These are phyloP conservation scores for Tachina lurida DNA, from an alignment of 2,888 invertebrate genomes.

Conservation along the genomic window DNA sequence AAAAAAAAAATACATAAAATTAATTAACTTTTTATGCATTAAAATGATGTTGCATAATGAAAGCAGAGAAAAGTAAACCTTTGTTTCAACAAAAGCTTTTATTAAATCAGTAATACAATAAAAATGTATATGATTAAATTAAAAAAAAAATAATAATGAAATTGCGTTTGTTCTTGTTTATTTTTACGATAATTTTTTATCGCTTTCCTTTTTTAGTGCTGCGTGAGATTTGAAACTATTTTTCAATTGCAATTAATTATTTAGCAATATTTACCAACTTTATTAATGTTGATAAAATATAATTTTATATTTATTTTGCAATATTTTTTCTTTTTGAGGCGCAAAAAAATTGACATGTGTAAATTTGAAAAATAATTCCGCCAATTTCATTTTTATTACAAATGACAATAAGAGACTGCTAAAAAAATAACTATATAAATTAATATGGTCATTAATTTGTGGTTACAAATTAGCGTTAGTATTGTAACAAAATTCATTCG, in stretches of 20 bases:
- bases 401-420: constrained; percentile 8
- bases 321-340: background rate
- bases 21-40: constrained; percentile 67
- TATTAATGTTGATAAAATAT: constrained; percentile 28
- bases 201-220: background rate
- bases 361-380: constrained; percentile 1
- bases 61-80: constrained; percentile 10
- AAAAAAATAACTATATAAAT: background rate
- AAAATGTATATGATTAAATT: constrained; percentile 15
- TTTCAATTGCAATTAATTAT: constrained; percentile 56
- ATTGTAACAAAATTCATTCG: too few relatives aligned
- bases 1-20: constrained; percentile 64
- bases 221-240: constrained; percentile 57
- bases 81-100: background rate
- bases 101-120: constrained; percentile 8
- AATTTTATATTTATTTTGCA: background rate
- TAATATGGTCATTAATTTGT: background rate
- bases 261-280: constrained; percentile 33
- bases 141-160: constrained; percentile 1
- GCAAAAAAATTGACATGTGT: constrained; percentile 12
- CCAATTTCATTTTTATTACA: constrained; percentile 25
- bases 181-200: background rate
- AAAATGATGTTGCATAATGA: background rate
- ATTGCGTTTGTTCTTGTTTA: constrained; percentile 5
- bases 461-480: background rate